Evolutionary conservation across 2,797 vertebrate species (phyloP).

Genomic region (Gymnocypris eckloni): DNA sequence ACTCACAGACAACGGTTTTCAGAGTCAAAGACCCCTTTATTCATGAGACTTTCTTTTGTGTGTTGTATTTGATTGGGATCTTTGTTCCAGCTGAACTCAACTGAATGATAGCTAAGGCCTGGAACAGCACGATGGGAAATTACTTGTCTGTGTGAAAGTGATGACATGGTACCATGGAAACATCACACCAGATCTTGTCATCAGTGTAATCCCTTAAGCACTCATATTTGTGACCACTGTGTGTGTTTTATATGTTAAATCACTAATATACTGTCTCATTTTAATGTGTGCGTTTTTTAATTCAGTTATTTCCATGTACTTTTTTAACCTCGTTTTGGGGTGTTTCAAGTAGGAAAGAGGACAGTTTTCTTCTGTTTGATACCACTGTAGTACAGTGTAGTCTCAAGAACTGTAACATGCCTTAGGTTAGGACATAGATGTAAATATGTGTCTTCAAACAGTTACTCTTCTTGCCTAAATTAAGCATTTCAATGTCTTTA

Average conservation of each 20-base stretch:
- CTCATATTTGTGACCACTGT: slow-evolving; percentile 72
- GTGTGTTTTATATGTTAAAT: slow-evolving; percentile 66
- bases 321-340: slow-evolving; percentile 47
- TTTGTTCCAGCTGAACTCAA: slow-evolving; percentile 18
- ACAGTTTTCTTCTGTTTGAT: slow-evolving; percentile 20
- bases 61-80: slow-evolving; percentile 38
- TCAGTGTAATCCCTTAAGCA: slow-evolving; percentile 51
- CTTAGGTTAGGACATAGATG: slow-evolving; percentile 42
- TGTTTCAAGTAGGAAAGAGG: slow-evolving; percentile 21
- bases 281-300: slow-evolving; percentile 49
- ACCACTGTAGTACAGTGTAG: slow-evolving; percentile 34
- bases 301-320: slow-evolving; percentile 44
- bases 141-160: slow-evolving; percentile 37
- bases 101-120: slow-evolving; percentile 17
- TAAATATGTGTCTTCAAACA: slow-evolving; percentile 43
- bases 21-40: slow-evolving; percentile 11
- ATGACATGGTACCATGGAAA: slow-evolving; percentile 59
- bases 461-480: slow-evolving; percentile 35
- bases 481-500: slow-evolving; percentile 32
- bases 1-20: background rate
- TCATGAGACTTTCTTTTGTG: background rate
- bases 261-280: slow-evolving; percentile 63
- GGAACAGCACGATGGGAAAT: slow-evolving; percentile 49
- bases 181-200: slow-evolving; percentile 54
- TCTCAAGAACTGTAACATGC: slow-evolving; percentile 32